Conservation (phyloP, 2,888 invertebrate species). For the Patella pellucida region DNA sequence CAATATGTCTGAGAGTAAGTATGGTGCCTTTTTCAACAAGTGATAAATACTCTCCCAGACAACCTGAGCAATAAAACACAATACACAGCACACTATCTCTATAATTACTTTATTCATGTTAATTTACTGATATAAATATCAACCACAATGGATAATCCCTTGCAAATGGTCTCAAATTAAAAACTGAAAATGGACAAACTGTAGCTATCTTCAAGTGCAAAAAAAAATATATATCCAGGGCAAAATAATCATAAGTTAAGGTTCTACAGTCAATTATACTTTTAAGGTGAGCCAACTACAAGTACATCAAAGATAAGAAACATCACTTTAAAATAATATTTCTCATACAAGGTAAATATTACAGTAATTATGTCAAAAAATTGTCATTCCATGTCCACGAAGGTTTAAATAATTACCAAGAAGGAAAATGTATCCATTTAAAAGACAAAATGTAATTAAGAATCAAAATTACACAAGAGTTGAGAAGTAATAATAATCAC, state of each 20-base stretch:
- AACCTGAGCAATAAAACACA: no score
- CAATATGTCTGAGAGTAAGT: no score
- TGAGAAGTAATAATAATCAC: not conserved
- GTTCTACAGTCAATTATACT: conserved; percentile 9
- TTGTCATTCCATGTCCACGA: no score
- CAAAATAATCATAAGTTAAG: conserved; percentile 6
- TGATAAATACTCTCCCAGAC: not conserved
- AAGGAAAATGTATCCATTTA: not conserved
- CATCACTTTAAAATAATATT: not conserved
- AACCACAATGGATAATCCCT: not conserved
- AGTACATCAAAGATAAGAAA: conserved; percentile 7
- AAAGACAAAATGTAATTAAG: not conserved
- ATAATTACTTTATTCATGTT: no score
- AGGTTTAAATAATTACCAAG: no score
- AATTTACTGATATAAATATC: no score
- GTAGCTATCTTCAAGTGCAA: conserved; percentile 9
- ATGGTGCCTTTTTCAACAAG: conserved; percentile 6
- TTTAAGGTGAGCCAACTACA: conserved; percentile 1
- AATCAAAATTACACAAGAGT: conserved; percentile 10
- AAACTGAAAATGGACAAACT: not conserved
- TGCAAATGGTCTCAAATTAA: not conserved
- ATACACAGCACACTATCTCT: no score
- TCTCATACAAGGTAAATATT: conserved; percentile 1
- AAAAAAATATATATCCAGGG: not conserved
- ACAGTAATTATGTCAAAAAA: conserved; percentile 10